Conservation (phyloP, 2,113 vertebrate species). For the Osmerus eperlanus region DNA sequence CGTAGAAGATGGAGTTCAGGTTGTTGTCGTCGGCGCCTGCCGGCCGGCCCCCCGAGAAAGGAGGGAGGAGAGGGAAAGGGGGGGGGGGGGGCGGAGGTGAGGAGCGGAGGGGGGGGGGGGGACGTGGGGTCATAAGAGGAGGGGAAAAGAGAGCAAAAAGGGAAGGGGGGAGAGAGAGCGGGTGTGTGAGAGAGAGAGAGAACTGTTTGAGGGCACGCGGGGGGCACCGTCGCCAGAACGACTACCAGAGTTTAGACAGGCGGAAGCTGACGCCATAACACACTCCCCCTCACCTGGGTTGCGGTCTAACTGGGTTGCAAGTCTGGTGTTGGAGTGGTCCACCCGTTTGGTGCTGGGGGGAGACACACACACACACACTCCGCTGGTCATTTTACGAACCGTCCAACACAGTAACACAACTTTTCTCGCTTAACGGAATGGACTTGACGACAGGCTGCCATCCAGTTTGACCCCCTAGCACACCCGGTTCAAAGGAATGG, state of each 20-base stretch:
- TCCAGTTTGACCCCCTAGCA: no score
- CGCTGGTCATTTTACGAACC: no score
- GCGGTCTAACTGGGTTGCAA: slow-evolving; percentile 86
- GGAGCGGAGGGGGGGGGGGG: not conserved
- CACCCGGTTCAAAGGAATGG: no score
- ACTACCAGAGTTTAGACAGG: not conserved
- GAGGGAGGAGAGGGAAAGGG: no score
- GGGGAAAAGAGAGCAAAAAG: not conserved
- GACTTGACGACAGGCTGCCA: no score
- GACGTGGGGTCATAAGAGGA: not conserved
- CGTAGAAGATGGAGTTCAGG: slow-evolving; percentile 90
- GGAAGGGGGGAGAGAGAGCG: no score
- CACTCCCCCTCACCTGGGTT: slow-evolving; percentile 75
- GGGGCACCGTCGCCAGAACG: not conserved
- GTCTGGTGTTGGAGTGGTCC: slow-evolving; percentile 88
- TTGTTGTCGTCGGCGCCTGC: slow-evolving; percentile 89
- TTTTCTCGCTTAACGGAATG: no score
- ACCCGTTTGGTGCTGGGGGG: slow-evolving; percentile 83
- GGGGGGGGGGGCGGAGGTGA: not conserved
- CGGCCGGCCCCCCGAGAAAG: no score
- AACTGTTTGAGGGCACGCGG: not conserved
- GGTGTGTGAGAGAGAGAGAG: not conserved
- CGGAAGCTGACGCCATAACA: not conserved
- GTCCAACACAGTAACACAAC: no score
- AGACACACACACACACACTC: not conserved